phyloP scores from a whole-genome alignment of 2,797 vertebrate species.

The Mustela erminea region DNA sequence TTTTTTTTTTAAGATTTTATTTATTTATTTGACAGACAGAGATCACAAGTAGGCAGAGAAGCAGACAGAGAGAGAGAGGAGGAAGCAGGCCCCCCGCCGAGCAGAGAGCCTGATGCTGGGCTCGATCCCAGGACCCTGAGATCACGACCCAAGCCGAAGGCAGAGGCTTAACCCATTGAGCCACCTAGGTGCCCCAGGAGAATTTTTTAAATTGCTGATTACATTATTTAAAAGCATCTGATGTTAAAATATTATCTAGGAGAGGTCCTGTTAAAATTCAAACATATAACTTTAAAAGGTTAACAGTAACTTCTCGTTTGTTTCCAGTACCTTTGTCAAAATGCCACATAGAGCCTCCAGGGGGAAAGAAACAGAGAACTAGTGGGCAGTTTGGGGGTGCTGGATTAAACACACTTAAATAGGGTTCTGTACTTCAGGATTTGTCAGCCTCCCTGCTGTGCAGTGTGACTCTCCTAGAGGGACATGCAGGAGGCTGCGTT shows the following conservation, averaged over 20 bases:
- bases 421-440: background rate
- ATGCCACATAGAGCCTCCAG: background rate
- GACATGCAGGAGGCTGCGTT: background rate
- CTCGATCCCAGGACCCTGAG: too few species aligned
- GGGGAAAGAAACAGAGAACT: background rate
- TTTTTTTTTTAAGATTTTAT: too few species aligned
- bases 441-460: background rate
- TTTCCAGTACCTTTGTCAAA: background rate
- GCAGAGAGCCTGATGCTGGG: too few species aligned
- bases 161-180: too few species aligned
- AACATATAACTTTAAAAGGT: background rate
- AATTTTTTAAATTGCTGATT: background rate
- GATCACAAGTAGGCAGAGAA: too few species aligned
- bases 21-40: too few species aligned
- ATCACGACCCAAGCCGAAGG: too few species aligned
- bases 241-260: background rate
- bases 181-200: background rate
- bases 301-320: constrained; percentile 24
- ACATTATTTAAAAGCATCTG: background rate
- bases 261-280: constrained; percentile 10
- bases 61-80: too few species aligned
- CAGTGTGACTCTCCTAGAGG: background rate
- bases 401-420: background rate
- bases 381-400: background rate
- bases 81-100: too few species aligned